Evolutionary conservation across 2,113 vertebrate species (phyloP).

Genomic region (Pandion haliaetus): DNA sequence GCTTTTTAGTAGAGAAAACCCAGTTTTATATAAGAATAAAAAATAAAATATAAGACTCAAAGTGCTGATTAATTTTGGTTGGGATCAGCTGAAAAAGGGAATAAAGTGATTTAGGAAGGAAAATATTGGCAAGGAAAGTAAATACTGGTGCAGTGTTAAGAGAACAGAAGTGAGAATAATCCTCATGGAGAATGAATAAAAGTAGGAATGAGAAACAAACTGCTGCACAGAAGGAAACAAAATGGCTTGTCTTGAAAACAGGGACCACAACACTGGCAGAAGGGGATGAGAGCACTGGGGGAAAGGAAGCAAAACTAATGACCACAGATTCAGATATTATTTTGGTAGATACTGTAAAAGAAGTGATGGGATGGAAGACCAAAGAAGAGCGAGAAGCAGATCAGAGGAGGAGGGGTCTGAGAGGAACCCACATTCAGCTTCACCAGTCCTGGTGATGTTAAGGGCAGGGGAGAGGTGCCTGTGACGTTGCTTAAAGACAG

Average conservation of each 20-base stretch:
- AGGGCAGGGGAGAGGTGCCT: neutral
- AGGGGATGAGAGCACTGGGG: neutral
- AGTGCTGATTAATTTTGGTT: neutral
- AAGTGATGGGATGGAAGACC: neutral
- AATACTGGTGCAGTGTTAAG: neutral
- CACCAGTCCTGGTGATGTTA: neutral
- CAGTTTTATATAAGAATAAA: neutral
- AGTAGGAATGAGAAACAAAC: neutral
- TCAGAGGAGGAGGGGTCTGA: neutral
- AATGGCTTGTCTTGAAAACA: neutral
- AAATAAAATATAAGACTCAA: neutral
- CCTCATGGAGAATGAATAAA: neutral
- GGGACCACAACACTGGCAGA: rapidly evolving
- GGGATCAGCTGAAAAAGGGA: neutral
- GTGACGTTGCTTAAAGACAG: neutral
- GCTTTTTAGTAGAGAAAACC: neutral
- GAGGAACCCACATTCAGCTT: neutral
- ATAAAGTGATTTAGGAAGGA: neutral
- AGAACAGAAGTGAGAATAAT: neutral
- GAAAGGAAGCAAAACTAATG: neutral
- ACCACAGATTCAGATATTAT: neutral
- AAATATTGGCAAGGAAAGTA: neutral
- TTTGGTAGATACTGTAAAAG: neutral
- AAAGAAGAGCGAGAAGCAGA: neutral
- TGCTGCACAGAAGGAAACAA: neutral